Evolutionary conservation across 2,113 vertebrate genomes (phyloP).

Genomic region (Atrichornis clamosus): DNA sequence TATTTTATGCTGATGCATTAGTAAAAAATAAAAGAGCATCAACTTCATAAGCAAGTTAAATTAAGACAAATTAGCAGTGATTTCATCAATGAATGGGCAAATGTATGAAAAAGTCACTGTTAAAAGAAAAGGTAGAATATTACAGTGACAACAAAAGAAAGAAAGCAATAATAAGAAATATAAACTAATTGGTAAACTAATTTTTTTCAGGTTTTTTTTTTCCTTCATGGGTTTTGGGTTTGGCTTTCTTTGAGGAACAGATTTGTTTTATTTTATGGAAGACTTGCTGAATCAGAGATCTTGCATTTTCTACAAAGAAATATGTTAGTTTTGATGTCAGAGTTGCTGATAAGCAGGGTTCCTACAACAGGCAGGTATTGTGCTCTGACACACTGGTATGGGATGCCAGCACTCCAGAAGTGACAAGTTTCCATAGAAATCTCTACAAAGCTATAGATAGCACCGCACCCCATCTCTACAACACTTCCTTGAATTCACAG

Average conservation of each 20-base stretch:
- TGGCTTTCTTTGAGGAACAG: not conserved
- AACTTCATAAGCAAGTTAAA: not conserved
- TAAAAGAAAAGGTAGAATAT: not conserved
- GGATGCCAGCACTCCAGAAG: not conserved
- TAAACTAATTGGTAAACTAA: not conserved
- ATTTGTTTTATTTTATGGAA: not conserved
- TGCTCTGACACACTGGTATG: not conserved
- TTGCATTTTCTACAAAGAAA: not conserved
- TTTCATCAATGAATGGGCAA: not conserved
- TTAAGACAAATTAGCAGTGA: not conserved
- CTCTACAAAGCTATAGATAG: not conserved
- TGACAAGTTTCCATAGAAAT: not conserved
- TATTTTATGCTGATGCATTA: not conserved
- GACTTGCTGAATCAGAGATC: not conserved
- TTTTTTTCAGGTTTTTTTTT: not conserved
- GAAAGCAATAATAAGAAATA: not conserved
- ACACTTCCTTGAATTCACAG: not conserved
- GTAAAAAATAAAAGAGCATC: not conserved
- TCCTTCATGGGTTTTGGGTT: not conserved
- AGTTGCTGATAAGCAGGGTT: not conserved
- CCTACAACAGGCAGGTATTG: accelerated
- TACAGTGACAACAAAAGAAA: not conserved
- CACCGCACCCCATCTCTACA: not conserved
- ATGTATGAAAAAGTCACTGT: not conserved
- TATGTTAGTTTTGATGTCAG: not conserved